phyloP scores from a whole-genome alignment of 2,888 invertebrate genomes.

The Erebia epiphron region DNA sequence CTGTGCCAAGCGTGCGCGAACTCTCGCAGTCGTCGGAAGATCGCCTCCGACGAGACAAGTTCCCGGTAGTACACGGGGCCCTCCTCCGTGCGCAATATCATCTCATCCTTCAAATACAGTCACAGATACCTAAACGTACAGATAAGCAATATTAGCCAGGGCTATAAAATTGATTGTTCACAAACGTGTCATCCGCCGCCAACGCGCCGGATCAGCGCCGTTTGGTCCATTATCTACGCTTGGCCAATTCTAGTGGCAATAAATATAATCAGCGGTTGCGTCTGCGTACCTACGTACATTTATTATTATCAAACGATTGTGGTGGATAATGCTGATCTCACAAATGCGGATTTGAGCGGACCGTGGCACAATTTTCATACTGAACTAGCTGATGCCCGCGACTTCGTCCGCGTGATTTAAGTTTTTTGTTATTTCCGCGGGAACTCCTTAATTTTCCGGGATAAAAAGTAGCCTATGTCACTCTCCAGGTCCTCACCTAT shows the following conservation, averaged over 20 bases:
- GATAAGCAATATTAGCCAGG: constrained; percentile 23
- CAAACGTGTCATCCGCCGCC: constrained; percentile 60
- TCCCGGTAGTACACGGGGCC: no score
- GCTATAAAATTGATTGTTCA: constrained; percentile 71
- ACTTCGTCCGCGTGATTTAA: no score
- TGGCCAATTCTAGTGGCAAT: constrained; percentile 26
- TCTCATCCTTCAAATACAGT: no score
- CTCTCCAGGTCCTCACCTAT: no score
- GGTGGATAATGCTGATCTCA: background rate
- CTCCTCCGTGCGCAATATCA: no score
- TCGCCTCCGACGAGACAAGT: no score
- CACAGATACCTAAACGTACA: background rate
- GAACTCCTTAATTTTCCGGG: no score
- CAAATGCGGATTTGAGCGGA: background rate
- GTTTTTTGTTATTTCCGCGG: no score
- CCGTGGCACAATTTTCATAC: background rate
- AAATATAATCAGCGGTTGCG: constrained; percentile 26
- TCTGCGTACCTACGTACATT: constrained; percentile 12
- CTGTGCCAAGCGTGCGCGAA: no score
- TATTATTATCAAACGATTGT: constrained; percentile 5
- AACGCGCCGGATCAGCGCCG: constrained; percentile 30
- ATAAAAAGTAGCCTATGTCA: no score
- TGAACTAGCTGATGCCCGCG: no score
- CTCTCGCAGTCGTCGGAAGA: no score
- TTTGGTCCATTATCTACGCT: constrained; percentile 28